Evolutionary conservation across 2,888 invertebrate species (phyloP).

Genomic region (Xanthorhoe spadicearia): DNA sequence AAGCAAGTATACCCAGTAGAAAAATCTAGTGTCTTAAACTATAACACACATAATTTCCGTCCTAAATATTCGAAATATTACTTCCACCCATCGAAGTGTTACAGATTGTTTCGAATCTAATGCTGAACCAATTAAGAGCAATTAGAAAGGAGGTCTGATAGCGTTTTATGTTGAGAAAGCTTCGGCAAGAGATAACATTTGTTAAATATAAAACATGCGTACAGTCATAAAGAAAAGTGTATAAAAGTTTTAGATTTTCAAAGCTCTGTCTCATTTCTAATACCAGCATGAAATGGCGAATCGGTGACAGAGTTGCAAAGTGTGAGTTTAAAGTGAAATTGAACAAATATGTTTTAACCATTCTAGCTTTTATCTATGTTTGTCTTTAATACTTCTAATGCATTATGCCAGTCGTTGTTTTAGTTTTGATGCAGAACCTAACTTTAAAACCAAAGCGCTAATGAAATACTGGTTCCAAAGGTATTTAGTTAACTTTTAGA

Average conservation of each 20-base stretch:
- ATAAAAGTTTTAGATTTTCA: background rate
- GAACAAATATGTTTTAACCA: too few species aligned
- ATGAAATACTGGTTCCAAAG: too few species aligned
- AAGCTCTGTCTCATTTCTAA: too few species aligned
- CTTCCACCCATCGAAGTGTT: conserved; percentile 21
- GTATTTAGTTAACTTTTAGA: too few species aligned
- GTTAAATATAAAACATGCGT: conserved; percentile 33
- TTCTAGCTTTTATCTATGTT: too few species aligned
- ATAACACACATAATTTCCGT: conserved; percentile 30
- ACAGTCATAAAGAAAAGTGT: background rate
- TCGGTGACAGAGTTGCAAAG: too few species aligned
- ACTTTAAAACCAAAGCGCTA: too few species aligned
- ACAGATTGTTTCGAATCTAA: conserved; percentile 18
- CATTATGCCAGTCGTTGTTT: too few species aligned
- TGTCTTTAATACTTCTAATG: too few species aligned
- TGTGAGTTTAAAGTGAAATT: too few species aligned
- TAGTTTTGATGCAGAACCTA: too few species aligned
- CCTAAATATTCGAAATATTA: conserved; percentile 28
- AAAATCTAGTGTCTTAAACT: background rate
- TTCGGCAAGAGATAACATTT: conserved; percentile 29
- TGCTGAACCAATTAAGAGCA: conserved; percentile 28
- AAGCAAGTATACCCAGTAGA: background rate
- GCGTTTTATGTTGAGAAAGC: conserved; percentile 36
- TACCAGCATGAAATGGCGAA: too few species aligned
- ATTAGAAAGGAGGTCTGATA: conserved; percentile 37